Conservation (phyloP, 2,113 vertebrate species). For the Gorsachius goisagi region DNA sequence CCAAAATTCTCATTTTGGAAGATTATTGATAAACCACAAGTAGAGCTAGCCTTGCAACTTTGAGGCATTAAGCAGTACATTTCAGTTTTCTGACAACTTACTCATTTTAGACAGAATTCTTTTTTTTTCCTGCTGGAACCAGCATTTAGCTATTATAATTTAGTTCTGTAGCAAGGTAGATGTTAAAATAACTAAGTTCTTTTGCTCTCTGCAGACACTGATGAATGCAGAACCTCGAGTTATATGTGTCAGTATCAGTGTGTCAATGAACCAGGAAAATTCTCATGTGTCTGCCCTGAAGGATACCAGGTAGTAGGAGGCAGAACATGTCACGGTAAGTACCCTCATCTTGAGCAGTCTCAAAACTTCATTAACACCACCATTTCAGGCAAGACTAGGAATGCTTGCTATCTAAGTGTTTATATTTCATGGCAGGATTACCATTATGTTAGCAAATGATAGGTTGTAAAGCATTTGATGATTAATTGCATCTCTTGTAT, state of each 20-base stretch:
- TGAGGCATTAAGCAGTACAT: not conserved
- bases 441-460: not conserved
- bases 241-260: constrained; percentile 93
- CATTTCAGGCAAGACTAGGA: not conserved
- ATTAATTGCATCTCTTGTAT: not conserved
- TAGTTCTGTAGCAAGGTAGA: not conserved
- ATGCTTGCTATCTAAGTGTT: not conserved
- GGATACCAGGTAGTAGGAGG: constrained; percentile 90
- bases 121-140: not conserved
- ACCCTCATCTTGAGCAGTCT: not conserved
- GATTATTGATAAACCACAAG: not conserved
- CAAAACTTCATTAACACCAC: not conserved
- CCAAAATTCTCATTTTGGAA: not conserved
- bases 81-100: no score
- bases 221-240: constrained; percentile 91
- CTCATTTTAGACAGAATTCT: not conserved
- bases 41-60: not conserved
- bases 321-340: constrained; percentile 90
- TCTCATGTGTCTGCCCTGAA: constrained; percentile 89
- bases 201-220: constrained; percentile 79
- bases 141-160: not conserved
- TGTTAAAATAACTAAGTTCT: not conserved
- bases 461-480: not conserved
- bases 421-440: not conserved
- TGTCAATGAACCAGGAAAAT: constrained; percentile 89